phyloP scores from a whole-genome alignment of 2,113 vertebrate genomes.

The Aegithalos caudatus region DNA sequence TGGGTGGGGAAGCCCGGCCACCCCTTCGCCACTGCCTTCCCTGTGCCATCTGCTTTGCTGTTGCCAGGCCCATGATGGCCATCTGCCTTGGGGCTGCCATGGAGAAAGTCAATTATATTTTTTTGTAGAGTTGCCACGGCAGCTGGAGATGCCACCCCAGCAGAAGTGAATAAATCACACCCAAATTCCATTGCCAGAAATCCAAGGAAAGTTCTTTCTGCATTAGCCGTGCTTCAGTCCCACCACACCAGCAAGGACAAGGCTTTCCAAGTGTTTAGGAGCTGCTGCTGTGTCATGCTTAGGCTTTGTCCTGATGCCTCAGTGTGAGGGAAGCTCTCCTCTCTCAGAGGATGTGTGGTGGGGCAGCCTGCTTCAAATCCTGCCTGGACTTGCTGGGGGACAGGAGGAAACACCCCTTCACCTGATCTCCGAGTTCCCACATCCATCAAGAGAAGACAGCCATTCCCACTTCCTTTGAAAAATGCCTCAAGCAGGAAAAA shows the following conservation, averaged over 20 bases:
- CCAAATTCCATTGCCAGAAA: not conserved
- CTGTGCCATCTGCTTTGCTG: not conserved
- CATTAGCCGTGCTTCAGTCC: not conserved
- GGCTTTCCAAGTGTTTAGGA: not conserved
- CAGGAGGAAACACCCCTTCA: not conserved
- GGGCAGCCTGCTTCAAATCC: not conserved
- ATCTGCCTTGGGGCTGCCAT: conserved; percentile 31
- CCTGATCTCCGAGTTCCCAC: conserved; percentile 8
- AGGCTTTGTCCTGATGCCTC: not conserved
- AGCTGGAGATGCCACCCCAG: conserved; percentile 1
- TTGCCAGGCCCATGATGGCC: not conserved
- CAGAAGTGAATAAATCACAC: not conserved
- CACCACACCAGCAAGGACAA: not conserved
- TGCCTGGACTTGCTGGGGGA: not conserved
- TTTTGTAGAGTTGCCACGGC: not conserved
- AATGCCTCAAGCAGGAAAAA: conserved; percentile 20
- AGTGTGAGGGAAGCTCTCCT: not conserved
- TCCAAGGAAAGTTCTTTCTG: not conserved
- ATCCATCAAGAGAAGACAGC: not conserved
- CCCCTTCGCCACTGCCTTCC: not conserved
- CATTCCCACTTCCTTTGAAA: conserved; percentile 10
- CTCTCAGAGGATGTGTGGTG: not conserved
- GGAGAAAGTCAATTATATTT: not conserved
- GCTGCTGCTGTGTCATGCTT: not conserved
- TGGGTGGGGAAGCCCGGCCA: not conserved